Evolutionary conservation across 1,140 invertebrate species (phyloP).

Genomic region (Sminthurides bifidus): DNA sequence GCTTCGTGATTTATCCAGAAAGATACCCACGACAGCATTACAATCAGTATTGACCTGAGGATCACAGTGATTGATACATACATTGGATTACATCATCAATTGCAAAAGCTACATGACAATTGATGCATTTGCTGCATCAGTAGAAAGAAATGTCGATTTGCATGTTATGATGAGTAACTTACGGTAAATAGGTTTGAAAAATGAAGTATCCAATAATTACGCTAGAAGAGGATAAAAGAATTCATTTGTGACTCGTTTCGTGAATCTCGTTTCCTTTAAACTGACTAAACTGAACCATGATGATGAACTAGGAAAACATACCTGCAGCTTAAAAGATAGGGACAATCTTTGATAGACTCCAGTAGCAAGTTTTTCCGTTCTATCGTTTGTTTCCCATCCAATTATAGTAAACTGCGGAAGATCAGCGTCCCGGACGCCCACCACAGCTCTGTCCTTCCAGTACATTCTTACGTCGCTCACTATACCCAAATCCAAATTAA

Average conservation of each 20-base stretch:
- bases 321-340: conserved; percentile 60
- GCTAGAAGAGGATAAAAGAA: too few species aligned
- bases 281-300: too few species aligned
- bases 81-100: too few species aligned
- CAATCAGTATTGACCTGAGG: conserved; percentile 62
- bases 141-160: too few species aligned
- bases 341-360: conserved; percentile 88
- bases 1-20: conserved; percentile 80
- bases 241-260: too few species aligned
- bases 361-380: conserved; percentile 68
- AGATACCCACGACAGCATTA: conserved; percentile 77
- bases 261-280: too few species aligned
- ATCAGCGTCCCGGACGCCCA: conserved; percentile 86
- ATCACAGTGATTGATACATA: too few species aligned
- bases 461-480: conserved; percentile 93
- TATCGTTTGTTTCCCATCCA: conserved; percentile 84
- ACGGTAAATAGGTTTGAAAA: conserved; percentile 60
- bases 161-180: background rate
- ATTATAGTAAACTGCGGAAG: conserved; percentile 93
- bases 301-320: too few species aligned
- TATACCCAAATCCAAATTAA: background rate
- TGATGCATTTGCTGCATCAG: too few species aligned
- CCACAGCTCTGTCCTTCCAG: conserved; percentile 75
- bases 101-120: too few species aligned
- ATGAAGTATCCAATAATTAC: conserved; percentile 77